Conservation (phyloP, 2,797 vertebrate genomes). For the Esox masquinongy region DNA sequence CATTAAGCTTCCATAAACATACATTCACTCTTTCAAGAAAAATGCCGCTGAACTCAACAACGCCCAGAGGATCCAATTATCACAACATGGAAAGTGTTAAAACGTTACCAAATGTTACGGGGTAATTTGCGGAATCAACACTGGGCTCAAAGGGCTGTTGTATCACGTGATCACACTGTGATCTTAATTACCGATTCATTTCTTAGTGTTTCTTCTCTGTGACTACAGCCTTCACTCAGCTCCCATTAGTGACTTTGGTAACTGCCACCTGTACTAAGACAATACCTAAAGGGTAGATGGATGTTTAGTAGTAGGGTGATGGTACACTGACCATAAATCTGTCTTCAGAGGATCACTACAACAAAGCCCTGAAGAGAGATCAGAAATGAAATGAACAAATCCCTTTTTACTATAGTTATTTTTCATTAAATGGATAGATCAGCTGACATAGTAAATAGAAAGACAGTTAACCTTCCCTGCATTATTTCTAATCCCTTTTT, state of each 20-base stretch:
- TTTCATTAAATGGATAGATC: too few species aligned
- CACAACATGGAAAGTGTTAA: slow-evolving; percentile 43
- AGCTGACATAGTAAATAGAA: too few species aligned
- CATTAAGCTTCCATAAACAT: not conserved
- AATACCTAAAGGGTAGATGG: too few species aligned
- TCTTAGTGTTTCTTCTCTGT: slow-evolving; percentile 40
- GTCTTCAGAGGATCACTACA: not conserved
- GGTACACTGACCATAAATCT: not conserved
- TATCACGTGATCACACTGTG: slow-evolving; percentile 40
- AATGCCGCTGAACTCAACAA: slow-evolving; percentile 37
- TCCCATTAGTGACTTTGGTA: not conserved
- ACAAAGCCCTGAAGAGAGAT: not conserved
- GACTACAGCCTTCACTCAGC: not conserved
- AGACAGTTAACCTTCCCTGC: not conserved
- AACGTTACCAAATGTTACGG: slow-evolving; percentile 37
- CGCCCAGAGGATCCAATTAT: slow-evolving; percentile 52
- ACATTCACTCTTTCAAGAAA: slow-evolving; percentile 28
- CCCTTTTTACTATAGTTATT: too few species aligned
- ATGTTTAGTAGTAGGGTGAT: not conserved
- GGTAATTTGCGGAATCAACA: slow-evolving; percentile 10
- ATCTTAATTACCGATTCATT: slow-evolving; percentile 59
- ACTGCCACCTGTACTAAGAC: not conserved
- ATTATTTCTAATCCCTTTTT: too few species aligned
- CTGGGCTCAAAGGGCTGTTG: slow-evolving; percentile 43
- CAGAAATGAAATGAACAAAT: not conserved